These are phyloP conservation scores for Sarcophaga bullata DNA, from an alignment of 1,140 invertebrate species.

Conservation along the genomic window DNA sequence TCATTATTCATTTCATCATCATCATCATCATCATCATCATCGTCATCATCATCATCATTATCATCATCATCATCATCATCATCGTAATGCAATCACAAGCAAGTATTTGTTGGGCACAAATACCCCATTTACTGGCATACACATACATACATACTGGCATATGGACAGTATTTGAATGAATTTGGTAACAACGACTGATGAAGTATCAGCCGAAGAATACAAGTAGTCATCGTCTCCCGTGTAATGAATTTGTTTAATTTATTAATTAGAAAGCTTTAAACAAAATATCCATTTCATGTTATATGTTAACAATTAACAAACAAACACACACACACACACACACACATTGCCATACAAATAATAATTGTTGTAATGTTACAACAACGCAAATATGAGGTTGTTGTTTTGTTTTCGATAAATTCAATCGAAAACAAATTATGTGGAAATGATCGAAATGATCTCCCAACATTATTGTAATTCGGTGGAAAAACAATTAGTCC, in stretches of 20 bases:
- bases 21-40: no score
- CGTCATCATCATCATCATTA: background rate
- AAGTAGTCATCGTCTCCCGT: background rate
- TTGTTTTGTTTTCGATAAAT: background rate
- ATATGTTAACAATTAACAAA: no score
- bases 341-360: background rate
- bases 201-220: background rate
- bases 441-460: background rate
- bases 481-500: slow-evolving; percentile 1
- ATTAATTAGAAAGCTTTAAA: slow-evolving; percentile 11
- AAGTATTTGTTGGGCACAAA: no score
- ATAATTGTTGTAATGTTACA: background rate
- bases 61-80: background rate
- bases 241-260: slow-evolving; percentile 7
- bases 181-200: background rate
- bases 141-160: background rate
- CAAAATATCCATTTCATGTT: background rate
- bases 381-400: no score
- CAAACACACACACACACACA: no score
- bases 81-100: no score
- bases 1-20: background rate
- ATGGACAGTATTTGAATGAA: background rate
- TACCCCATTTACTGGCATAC: background rate
- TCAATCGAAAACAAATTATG: background rate
- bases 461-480: background rate